These are phyloP conservation scores for Adoxophyes honmai DNA, from an alignment of 1,140 invertebrate genomes.

Conservation along the genomic window DNA sequence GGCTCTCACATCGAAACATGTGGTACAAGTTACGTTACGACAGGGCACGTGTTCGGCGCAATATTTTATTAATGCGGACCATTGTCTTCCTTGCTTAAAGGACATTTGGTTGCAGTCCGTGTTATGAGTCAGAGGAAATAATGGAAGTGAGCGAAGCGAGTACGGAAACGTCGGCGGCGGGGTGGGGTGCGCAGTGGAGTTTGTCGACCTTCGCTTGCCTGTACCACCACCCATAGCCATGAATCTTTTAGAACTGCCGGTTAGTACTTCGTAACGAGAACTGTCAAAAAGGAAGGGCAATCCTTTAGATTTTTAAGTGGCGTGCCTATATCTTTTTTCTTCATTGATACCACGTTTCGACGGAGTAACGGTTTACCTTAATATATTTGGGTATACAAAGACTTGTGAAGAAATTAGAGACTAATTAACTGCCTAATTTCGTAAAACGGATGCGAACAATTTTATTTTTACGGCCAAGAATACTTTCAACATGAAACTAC, in stretches of 20 bases:
- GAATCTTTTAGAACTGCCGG: slow-evolving; percentile 2
- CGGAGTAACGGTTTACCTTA: too few species aligned
- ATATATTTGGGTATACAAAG: too few species aligned
- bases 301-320: not conserved
- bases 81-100: not conserved
- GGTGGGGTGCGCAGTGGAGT: slow-evolving; percentile 13
- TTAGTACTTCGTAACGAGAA: not conserved
- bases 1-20: too few species aligned
- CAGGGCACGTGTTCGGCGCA: too few species aligned
- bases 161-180: slow-evolving; percentile 14
- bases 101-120: slow-evolving; percentile 1
- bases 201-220: slow-evolving; percentile 18
- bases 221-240: not conserved
- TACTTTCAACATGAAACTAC: too few species aligned
- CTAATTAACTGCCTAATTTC: too few species aligned
- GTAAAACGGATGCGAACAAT: too few species aligned
- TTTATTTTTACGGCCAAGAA: too few species aligned
- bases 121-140: slow-evolving; percentile 3
- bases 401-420: too few species aligned
- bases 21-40: too few species aligned
- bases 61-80: too few species aligned
- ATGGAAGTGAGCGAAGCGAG: not conserved
- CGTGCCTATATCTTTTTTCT: not conserved
- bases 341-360: too few species aligned
- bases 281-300: not conserved